Conservation (phyloP, 2,888 invertebrate species). For the Galerucella pusilla region DNA sequence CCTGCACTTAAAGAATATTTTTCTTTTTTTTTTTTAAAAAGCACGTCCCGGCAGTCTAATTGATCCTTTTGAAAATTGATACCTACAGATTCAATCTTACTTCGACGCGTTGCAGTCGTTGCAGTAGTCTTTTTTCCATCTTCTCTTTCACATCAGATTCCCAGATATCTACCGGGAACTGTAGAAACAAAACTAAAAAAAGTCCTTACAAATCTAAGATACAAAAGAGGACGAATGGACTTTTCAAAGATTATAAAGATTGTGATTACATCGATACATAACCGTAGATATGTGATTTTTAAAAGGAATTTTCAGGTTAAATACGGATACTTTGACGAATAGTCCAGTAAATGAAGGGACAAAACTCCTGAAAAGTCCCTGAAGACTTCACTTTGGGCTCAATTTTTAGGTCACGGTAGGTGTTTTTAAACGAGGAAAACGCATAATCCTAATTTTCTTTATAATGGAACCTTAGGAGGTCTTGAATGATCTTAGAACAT, state of each 20-base stretch:
- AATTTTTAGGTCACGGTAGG: no score
- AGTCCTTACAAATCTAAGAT: constrained; percentile 31
- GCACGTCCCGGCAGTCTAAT: constrained; percentile 15
- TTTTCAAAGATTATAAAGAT: constrained; percentile 53
- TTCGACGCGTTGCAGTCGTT: constrained; percentile 7
- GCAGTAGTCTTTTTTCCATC: constrained; percentile 12
- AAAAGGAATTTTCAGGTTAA: not conserved
- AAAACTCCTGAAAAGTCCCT: no score
- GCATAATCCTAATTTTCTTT: no score
- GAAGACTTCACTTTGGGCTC: no score
- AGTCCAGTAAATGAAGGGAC: no score
- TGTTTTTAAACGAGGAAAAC: no score
- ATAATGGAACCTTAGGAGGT: no score
- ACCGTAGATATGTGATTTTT: not conserved
- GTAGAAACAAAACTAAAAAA: constrained; percentile 15
- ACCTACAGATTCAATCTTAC: constrained; percentile 42
- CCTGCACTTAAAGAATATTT: not conserved
- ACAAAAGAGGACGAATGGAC: constrained; percentile 45
- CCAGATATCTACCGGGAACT: constrained; percentile 11
- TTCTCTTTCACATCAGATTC: constrained; percentile 1
- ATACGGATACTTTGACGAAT: no score
- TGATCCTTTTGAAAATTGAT: constrained; percentile 45
- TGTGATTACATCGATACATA: constrained; percentile 51
- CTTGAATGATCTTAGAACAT: no score
- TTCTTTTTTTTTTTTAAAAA: not conserved